phyloP scores from a whole-genome alignment of 2,888 invertebrate species.

The Philonicus albiceps region DNA sequence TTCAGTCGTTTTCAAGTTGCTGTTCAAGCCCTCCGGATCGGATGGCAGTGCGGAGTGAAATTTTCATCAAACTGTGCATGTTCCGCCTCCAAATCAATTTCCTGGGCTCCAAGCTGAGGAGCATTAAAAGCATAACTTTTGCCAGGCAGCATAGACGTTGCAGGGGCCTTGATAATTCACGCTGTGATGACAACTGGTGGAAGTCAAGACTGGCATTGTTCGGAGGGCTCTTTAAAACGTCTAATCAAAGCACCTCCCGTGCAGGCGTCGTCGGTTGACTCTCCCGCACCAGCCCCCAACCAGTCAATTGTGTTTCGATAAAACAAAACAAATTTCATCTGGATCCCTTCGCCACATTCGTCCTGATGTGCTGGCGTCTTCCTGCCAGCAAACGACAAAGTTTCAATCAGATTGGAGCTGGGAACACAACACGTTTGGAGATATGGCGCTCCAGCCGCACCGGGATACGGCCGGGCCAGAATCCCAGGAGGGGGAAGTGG shows the following conservation, averaged over 20 bases:
- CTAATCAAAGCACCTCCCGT: slow-evolving; percentile 26
- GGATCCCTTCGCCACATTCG: slow-evolving; percentile 48
- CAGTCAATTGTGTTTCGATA: slow-evolving; percentile 34
- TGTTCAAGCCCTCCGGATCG: neutral
- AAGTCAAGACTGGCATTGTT: slow-evolving; percentile 33
- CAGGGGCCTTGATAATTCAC: slow-evolving; percentile 25
- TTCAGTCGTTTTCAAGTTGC: neutral
- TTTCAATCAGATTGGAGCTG: slow-evolving; percentile 51
- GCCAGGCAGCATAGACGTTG: neutral
- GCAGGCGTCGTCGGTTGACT: neutral
- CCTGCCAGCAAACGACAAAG: slow-evolving; percentile 50
- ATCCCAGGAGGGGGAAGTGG: neutral
- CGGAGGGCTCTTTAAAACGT: slow-evolving; percentile 26
- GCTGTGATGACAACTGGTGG: slow-evolving; percentile 26
- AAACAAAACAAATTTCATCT: slow-evolving; percentile 42
- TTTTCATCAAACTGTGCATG: slow-evolving; percentile 14
- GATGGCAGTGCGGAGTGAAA: neutral
- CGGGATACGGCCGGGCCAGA: neutral
- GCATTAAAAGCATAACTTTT: slow-evolving; percentile 26
- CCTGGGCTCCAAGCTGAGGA: slow-evolving; percentile 15
- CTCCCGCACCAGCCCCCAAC: neutral
- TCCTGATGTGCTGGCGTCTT: slow-evolving; percentile 50
- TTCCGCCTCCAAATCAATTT: slow-evolving; percentile 25
- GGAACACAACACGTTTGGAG: slow-evolving; percentile 22
- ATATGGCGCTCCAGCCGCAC: neutral